A percentile compares a stretch with the other conserved stretches of the same genome.
These are phyloP conservation scores for Drosophila tristis DNA, from an alignment of 1,140 invertebrate species.

Conservation along the genomic window DNA sequence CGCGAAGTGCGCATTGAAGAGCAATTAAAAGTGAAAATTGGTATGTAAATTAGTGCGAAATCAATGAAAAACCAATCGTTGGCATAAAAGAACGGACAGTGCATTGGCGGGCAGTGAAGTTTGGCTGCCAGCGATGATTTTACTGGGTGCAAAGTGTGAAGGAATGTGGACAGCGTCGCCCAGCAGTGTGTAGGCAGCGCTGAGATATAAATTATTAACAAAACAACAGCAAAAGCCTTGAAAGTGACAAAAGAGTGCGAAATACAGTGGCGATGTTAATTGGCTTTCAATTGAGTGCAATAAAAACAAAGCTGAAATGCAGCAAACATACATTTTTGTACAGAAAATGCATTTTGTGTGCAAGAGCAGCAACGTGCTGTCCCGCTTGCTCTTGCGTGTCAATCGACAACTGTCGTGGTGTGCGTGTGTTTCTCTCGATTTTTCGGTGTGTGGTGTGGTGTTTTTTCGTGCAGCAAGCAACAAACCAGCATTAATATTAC, in stretches of 20 bases:
- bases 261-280: conserved; percentile 15
- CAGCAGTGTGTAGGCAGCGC: conserved; percentile 25
- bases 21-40: conserved; percentile 94
- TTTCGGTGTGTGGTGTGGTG: conserved; percentile 44
- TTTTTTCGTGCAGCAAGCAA: conserved; percentile 61
- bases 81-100: conserved; percentile 24
- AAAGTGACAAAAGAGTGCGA: neutral
- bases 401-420: conserved; percentile 7
- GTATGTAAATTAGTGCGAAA: conserved; percentile 86
- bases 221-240: conserved; percentile 23
- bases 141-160: conserved; percentile 64
- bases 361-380: conserved; percentile 42
- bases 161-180: conserved; percentile 66
- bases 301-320: neutral
- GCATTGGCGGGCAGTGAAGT: conserved; percentile 38
- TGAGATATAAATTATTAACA: neutral
- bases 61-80: conserved; percentile 41
- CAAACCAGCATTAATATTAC: conserved; percentile 58
- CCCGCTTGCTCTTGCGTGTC: conserved; percentile 54
- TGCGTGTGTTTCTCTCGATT: conserved; percentile 35
- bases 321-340: conserved; percentile 51
- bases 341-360: conserved; percentile 62
- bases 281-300: conserved; percentile 29
- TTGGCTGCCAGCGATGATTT: conserved; percentile 37
- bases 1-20: conserved; percentile 93